These are phyloP conservation scores for Pluvianellus socialis DNA, from an alignment of 2,113 vertebrate genomes.

Conservation along the genomic window DNA sequence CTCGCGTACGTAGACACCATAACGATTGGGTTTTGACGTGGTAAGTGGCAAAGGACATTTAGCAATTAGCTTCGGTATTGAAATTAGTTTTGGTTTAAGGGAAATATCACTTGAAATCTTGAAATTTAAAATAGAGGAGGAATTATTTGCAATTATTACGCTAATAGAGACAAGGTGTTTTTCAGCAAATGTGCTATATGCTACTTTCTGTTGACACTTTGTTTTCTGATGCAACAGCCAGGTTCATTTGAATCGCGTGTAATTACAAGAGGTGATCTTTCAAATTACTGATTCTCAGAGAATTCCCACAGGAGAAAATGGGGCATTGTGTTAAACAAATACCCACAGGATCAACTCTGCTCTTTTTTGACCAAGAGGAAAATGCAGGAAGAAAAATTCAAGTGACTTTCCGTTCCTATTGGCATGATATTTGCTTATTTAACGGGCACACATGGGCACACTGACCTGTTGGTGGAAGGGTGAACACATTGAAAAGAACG, in stretches of 20 bases:
- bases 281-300: neutral
- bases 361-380: neutral
- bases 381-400: neutral
- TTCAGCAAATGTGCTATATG: neutral
- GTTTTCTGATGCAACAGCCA: neutral
- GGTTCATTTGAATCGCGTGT: neutral
- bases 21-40: neutral
- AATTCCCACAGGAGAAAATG: neutral
- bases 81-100: neutral
- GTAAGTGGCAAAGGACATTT: neutral
- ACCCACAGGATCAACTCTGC: neutral
- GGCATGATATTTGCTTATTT: neutral
- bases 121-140: neutral
- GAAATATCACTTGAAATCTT: neutral
- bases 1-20: neutral
- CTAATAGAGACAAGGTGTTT: neutral
- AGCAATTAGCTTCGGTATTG: neutral
- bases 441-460: rapidly evolving
- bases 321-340: neutral
- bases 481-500: neutral
- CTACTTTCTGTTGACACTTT: neutral
- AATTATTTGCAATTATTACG: neutral
- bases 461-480: neutral
- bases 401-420: neutral
- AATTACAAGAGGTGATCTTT: neutral